phyloP scores from a whole-genome alignment of 2,888 invertebrate species.

The Eristalinus sepulchralis region DNA sequence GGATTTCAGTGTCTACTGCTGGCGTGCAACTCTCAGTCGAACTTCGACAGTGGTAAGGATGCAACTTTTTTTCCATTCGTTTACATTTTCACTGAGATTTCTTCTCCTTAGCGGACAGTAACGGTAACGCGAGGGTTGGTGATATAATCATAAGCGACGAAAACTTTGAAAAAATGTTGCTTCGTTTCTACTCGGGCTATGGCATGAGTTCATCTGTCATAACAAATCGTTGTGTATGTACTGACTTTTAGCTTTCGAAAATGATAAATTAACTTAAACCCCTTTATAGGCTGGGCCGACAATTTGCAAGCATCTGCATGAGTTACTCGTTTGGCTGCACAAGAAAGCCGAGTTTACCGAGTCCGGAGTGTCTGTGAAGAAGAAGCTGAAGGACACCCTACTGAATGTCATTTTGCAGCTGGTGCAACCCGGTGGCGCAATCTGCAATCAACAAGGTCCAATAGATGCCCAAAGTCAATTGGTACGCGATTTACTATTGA shows the following conservation, averaged over 20 bases:
- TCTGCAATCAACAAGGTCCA: slow-evolving; percentile 86
- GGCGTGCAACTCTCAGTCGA: slow-evolving; percentile 84
- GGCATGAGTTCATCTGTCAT: slow-evolving; percentile 81
- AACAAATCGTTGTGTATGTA: slow-evolving; percentile 79
- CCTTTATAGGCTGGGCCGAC: slow-evolving; percentile 87
- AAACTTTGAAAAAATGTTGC: slow-evolving; percentile 85
- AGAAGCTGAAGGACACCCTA: slow-evolving; percentile 82
- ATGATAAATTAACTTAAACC: neutral
- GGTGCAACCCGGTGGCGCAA: slow-evolving; percentile 85
- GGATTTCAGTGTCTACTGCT: slow-evolving; percentile 87
- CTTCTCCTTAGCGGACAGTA: slow-evolving; percentile 81
- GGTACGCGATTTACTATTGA: slow-evolving; percentile 85
- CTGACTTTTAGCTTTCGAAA: neutral
- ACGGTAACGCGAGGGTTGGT: slow-evolving; percentile 81
- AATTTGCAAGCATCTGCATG: slow-evolving; percentile 87
- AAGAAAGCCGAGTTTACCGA: slow-evolving; percentile 85
- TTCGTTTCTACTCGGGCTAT: slow-evolving; percentile 85
- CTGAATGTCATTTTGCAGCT: slow-evolving; percentile 88
- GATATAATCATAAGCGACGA: slow-evolving; percentile 84
- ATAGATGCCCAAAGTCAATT: slow-evolving; percentile 89
- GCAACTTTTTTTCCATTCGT: slow-evolving; percentile 87
- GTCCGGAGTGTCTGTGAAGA: slow-evolving; percentile 81
- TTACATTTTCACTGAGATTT: slow-evolving; percentile 87
- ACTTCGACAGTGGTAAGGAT: slow-evolving; percentile 73
- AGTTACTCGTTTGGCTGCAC: slow-evolving; percentile 86